These are phyloP conservation scores for Chionodraco myersi DNA, from an alignment of 2,113 vertebrate species.

Conservation along the genomic window DNA sequence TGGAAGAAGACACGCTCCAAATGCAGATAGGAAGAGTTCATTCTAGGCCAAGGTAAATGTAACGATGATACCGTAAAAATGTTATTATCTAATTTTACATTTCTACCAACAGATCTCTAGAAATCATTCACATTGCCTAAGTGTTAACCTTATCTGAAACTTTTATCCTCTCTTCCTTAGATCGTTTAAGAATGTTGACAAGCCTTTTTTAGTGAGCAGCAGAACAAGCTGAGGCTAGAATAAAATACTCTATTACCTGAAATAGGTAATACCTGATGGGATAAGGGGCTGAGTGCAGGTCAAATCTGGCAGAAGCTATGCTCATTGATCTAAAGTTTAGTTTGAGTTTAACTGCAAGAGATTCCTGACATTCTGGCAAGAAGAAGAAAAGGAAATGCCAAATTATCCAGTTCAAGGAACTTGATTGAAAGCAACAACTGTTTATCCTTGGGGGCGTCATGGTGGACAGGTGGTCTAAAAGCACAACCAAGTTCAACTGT, in stretches of 20 bases:
- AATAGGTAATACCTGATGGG: constrained; percentile 21
- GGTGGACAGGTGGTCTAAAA: constrained; percentile 1
- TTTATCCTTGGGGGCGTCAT: not conserved
- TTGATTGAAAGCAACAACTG: constrained; percentile 11
- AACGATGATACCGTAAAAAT: too few relatives aligned
- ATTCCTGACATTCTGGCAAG: constrained; percentile 2
- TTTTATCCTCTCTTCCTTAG: constrained; percentile 4
- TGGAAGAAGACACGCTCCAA: too few relatives aligned
- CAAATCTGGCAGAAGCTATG: not conserved
- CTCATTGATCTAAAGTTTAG: constrained; percentile 7
- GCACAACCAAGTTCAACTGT: not conserved
- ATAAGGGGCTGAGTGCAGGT: constrained; percentile 5
- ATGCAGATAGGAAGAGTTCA: too few relatives aligned
- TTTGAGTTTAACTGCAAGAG: constrained; percentile 12
- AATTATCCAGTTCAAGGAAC: constrained; percentile 4
- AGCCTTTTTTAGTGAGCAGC: not conserved
- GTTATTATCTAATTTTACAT: too few relatives aligned
- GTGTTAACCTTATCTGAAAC: not conserved
- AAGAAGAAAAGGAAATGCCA: not conserved
- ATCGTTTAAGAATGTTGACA: not conserved
- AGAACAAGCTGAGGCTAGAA: not conserved
- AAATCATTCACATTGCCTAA: not conserved
- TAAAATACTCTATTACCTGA: constrained; percentile 8
- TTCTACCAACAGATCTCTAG: too few relatives aligned
- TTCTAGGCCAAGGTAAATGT: too few relatives aligned